phyloP scores from a whole-genome alignment of 2,797 vertebrate species.

The Gallinago nigripennis region DNA sequence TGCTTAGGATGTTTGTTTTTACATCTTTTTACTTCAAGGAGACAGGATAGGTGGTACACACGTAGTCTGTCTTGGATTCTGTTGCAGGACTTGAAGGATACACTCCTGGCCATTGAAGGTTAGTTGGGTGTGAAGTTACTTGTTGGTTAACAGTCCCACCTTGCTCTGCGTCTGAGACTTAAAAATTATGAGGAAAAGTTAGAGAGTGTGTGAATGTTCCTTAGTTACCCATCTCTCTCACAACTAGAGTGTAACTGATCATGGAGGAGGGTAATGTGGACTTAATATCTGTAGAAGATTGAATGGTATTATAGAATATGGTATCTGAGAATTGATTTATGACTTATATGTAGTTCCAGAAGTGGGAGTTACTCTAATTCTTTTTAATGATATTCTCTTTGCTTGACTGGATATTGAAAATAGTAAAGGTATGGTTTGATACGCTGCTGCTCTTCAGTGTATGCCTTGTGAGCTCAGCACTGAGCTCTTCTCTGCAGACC shows the following conservation, averaged over 20 bases:
- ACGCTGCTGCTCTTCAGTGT: accelerated
- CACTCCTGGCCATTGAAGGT: neutral
- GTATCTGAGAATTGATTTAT: neutral
- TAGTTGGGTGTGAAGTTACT: neutral
- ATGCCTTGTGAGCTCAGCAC: neutral
- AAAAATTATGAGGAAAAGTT: accelerated
- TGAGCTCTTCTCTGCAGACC: neutral
- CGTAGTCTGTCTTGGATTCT: accelerated
- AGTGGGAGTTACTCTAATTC: neutral
- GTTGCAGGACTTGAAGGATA: neutral
- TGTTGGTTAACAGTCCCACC: neutral
- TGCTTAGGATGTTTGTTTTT: neutral
- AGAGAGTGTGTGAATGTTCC: neutral
- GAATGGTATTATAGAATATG: neutral
- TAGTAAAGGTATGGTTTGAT: neutral
- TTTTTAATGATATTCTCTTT: neutral
- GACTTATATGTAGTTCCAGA: neutral
- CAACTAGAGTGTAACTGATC: accelerated
- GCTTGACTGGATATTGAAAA: neutral
- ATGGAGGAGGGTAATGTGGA: accelerated
- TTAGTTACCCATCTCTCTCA: neutral
- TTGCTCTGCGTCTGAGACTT: neutral
- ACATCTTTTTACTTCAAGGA: neutral
- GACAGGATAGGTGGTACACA: accelerated
- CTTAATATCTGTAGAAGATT: neutral